Evolutionary conservation across 1,140 invertebrate species (phyloP), one percentile per base, ranked within the genome.

Genomic region (Lasaia peninsularis): DNA sequence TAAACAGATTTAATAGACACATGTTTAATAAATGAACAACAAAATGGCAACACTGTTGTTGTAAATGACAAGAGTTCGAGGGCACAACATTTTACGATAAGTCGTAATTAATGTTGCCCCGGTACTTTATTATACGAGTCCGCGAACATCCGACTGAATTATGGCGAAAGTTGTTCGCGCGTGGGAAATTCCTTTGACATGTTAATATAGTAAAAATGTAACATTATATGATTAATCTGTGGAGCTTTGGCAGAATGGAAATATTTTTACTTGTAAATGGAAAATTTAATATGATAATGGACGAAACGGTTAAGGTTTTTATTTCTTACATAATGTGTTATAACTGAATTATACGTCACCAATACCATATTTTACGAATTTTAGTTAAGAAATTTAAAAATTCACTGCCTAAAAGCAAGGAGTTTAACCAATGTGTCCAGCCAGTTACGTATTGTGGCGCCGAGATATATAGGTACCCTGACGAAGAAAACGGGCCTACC

Each of bases 101-200:
- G 34, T 72, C 65, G 70, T 77, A 79, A 77, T 79, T 77, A 79
- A 79, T 77, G 76, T 77, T 67, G 60, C 63, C 65, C 71, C 63
- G 71, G 62, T 69, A 65, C 63, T 78, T 75, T 73, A 79, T 79
- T 76, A 71, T 74, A 56, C 59, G 56, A 78, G 62, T 67, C 53
- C 58, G 62, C 50, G 70, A 65, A 69, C 60, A 63, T 70, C 66
- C 58, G 56, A 54, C 62, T 75, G 65, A 78, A 67, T 73, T 74
- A 75, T 69, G 61, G 63, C 53, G 52, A 35, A 58, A 66, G 56
- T 64, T 71, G 53, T 62, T 65, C 57, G 65, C 63, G 59, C 64
- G 63, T 65, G 44, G 21, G 44, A 48, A 20, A 48, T 48, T 48
- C 44, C 44, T 48, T 48, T 48, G 44, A 48, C 44, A 48, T 48